Conservation (phyloP, 2,113 vertebrate species). For the Piliocolobus tephrosceles region DNA sequence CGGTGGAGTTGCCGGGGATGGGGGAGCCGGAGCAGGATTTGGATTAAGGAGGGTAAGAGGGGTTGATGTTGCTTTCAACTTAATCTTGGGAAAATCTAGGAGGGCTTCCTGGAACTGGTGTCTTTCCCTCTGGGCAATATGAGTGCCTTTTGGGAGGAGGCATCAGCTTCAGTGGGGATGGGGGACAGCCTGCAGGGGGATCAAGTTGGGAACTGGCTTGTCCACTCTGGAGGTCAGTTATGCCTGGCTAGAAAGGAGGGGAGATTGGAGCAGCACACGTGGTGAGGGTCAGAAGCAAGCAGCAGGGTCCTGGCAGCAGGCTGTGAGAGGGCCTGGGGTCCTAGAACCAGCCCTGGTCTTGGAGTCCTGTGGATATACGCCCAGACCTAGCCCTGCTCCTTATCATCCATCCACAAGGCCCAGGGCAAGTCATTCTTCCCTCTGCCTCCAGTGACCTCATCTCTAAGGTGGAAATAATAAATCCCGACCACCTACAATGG, state of each 20-base stretch:
- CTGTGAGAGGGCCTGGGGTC: no score
- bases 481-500: not conserved
- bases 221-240: not conserved
- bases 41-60: not conserved
- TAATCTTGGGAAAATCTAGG: not conserved
- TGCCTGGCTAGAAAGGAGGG: not conserved
- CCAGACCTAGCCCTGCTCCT: not conserved
- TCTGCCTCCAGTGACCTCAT: not conserved
- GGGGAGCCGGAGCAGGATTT: not conserved
- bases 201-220: not conserved
- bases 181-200: not conserved
- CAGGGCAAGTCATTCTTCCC: not conserved
- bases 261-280: not conserved
- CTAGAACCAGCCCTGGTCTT: not conserved
- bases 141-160: not conserved
- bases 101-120: not conserved
- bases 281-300: not conserved
- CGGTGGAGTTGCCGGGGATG: accelerated
- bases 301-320: not conserved
- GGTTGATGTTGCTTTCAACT: not conserved
- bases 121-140: not conserved
- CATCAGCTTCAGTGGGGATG: not conserved
- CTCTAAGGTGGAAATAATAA: not conserved
- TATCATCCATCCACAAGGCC: not conserved
- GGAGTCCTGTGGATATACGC: not conserved